Conservation (phyloP, 2,797 vertebrate species). For the Sardinella longiceps region DNA sequence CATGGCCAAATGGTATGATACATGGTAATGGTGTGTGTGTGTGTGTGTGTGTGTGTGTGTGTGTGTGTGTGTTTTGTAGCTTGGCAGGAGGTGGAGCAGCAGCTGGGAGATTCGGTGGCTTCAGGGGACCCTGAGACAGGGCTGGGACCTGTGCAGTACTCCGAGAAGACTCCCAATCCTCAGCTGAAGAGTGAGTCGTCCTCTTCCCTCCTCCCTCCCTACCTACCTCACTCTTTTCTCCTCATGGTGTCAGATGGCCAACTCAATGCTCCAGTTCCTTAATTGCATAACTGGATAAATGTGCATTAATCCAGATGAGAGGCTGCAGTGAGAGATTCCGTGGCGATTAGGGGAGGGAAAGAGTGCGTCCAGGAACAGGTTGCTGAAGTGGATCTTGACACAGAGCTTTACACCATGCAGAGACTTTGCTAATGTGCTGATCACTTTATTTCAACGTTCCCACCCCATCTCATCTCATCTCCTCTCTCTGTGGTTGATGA, state of each 20-base stretch:
- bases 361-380: neutral
- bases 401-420: neutral
- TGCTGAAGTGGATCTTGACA: neutral
- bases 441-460: neutral
- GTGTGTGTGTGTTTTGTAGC: neutral
- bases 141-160: constrained; percentile 18
- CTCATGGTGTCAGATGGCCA: neutral
- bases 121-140: neutral
- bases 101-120: neutral
- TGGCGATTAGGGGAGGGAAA: neutral
- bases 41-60: neutral
- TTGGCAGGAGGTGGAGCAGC: constrained; percentile 12
- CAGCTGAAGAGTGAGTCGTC: constrained; percentile 20
- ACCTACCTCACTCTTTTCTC: neutral
- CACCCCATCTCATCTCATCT: neutral
- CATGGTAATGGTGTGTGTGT: too few relatives aligned
- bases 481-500: neutral
- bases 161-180: constrained; percentile 6
- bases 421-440: neutral
- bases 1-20: too few relatives aligned
- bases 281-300: constrained; percentile 18
- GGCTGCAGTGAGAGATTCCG: neutral
- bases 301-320: constrained; percentile 16
- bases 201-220: neutral
- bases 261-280: neutral